Base-by-base conservation (phyloP, 2,113 vertebrate species). In the Pollimyrus isidori region DNA sequence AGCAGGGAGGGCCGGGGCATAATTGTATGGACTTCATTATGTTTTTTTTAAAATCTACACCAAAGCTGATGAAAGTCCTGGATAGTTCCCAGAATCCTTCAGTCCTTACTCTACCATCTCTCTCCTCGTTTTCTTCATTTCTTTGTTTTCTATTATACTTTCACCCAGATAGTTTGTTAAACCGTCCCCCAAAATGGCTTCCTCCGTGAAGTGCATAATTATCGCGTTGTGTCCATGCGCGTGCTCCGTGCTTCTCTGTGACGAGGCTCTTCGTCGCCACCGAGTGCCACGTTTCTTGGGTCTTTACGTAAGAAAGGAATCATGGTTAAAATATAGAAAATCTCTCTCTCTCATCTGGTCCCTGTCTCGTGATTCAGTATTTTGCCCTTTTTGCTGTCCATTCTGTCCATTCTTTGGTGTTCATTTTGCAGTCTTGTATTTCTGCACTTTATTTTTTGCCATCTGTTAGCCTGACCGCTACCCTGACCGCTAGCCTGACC, bases 41-140 rank as follows among this genome's bases (percentile, higher is more conserved):
- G 90, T 89, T 91, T 92, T 91, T 92, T 94, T 93, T 95, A 94
- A 95, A 89, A 93, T 95, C 94, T 94, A 91, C 93, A 94, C 95
- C 93, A 94, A 94, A 95, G 93, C 94, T 95, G 94, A 95, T 95
- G 93, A 95, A 95, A 94, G 93, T 95, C 93, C 95, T 95, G 94
- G 93, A 94, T 91, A 91, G 92, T 93, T 93, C 94, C 94, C 94
- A 94, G 93, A 94, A 94, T 91, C 93, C 93, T 94, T 91, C 90
- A 0, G 89, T 92, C 92, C 92, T 92, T 93, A 88, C 89, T 50
- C 82, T 89, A 89, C 53, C 39, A 23, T 86, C 49, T 90, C 89
- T 50, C 87, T 90, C 89, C 10, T 86, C 90, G 90, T 94, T 92
- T 26, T 30, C 48, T 48, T 30, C 11, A 11, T 35, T 15, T 26